These are phyloP conservation scores for Lerista edwardsae DNA, from an alignment of 2,797 vertebrate genomes.

Conservation along the genomic window DNA sequence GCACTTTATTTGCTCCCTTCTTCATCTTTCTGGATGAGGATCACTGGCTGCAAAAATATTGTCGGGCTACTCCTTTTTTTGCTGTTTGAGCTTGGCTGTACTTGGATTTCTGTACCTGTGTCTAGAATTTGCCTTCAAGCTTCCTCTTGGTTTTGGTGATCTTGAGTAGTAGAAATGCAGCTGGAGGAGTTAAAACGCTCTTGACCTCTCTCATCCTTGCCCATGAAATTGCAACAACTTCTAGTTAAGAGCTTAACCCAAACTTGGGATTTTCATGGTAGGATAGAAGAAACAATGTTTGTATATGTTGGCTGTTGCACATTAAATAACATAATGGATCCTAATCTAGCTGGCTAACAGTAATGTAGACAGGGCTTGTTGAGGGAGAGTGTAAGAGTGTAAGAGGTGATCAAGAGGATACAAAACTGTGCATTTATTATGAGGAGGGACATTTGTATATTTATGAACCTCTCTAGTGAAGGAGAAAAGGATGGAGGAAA, in stretches of 20 bases:
- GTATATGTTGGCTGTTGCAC: background rate
- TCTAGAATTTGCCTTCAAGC: background rate
- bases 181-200: background rate
- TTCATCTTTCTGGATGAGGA: background rate
- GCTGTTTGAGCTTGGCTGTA: background rate
- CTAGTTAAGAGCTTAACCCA: background rate
- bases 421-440: background rate
- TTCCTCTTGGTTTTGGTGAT: background rate
- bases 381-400: background rate
- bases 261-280: background rate
- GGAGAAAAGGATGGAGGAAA: background rate
- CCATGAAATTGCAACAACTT: background rate
- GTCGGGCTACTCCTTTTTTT: background rate
- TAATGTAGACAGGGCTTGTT: background rate
- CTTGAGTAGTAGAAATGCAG: rapidly evolving
- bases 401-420: no score
- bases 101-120: background rate
- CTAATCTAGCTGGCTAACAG: background rate
- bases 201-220: background rate
- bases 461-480: background rate
- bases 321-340: background rate
- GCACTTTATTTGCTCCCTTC: rapidly evolving
- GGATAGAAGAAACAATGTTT: background rate
- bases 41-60: background rate
- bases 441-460: no score